Evolutionary conservation across 2,797 vertebrate genomes (phyloP).

Genomic region (Arrhamphus sclerolepis): DNA sequence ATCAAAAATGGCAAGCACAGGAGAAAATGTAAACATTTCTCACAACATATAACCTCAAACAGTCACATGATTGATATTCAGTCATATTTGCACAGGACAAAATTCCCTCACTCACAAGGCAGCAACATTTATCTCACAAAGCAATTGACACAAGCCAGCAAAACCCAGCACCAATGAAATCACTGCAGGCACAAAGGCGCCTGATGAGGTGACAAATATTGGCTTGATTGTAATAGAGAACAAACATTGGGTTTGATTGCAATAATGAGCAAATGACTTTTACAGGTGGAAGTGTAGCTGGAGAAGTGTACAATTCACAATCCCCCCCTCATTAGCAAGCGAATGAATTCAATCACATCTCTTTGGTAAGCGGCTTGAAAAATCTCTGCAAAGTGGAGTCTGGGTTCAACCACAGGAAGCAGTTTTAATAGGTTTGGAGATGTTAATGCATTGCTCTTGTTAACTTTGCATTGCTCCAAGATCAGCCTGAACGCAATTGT

Average conservation of each 20-base stretch:
- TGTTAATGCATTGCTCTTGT: constrained; percentile 55
- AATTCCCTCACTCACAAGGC: not conserved
- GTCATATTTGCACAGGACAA: constrained; percentile 1
- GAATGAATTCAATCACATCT: constrained; percentile 74
- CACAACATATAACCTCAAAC: not conserved
- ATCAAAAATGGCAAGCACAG: not conserved
- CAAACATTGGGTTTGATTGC: constrained; percentile 53
- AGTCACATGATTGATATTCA: not conserved
- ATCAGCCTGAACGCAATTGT: constrained; percentile 43
- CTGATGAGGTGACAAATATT: constrained; percentile 55
- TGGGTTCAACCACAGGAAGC: constrained; percentile 50
- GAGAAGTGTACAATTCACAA: constrained; percentile 51
- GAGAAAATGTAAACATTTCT: not conserved
- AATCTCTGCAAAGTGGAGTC: constrained; percentile 63
- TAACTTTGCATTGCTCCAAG: constrained; percentile 41
- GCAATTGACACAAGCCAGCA: constrained; percentile 1
- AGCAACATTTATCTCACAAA: constrained; percentile 1
- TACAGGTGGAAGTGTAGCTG: constrained; percentile 59
- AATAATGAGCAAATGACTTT: constrained; percentile 59
- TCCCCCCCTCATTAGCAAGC: constrained; percentile 66
- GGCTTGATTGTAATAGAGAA: constrained; percentile 56
- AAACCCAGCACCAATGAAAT: constrained; percentile 18
- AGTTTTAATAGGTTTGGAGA: constrained; percentile 63
- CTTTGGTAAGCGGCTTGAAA: constrained; percentile 64
- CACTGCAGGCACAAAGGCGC: constrained; percentile 32